Conservation (phyloP, 2,797 vertebrate genomes). For the Notolabrus celidotus region DNA sequence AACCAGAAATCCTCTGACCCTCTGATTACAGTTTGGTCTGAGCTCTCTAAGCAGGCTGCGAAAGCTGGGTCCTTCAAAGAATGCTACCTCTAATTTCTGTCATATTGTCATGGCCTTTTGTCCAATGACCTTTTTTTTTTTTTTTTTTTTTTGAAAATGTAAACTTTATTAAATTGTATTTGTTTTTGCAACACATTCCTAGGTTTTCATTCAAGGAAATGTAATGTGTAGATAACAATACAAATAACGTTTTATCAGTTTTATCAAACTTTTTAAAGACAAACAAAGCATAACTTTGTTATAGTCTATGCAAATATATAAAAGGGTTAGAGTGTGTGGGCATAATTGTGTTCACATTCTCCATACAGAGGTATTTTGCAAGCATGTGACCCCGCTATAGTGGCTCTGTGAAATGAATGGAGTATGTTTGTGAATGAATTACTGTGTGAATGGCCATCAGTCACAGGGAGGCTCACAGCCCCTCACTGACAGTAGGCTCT, state of each 20-base stretch:
- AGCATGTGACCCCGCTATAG: conserved; percentile 43
- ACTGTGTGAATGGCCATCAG: conserved; percentile 67
- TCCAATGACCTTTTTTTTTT: too few species aligned
- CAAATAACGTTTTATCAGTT: background rate
- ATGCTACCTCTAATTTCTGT: too few species aligned
- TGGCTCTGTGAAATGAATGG: conserved; percentile 50
- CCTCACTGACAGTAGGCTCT: conserved; percentile 60
- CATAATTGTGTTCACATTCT: background rate
- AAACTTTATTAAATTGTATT: too few species aligned
- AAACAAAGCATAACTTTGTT: conserved; percentile 11
- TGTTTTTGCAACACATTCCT: background rate
- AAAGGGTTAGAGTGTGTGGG: background rate
- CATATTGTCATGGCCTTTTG: too few species aligned
- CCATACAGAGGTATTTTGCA: conserved; percentile 40
- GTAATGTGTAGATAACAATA: background rate
- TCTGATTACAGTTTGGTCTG: too few species aligned
- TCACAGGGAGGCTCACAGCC: conserved; percentile 40
- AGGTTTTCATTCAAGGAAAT: background rate
- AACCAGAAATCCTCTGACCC: too few species aligned
- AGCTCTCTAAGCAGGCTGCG: too few species aligned
- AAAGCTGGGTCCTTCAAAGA: too few species aligned
- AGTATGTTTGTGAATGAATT: conserved; percentile 69
- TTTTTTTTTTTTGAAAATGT: too few species aligned
- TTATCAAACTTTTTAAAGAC: too few species aligned
- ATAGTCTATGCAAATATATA: background rate